Evolutionary conservation across 1,140 invertebrate genomes (phyloP), one percentile per base, ranked within the genome.

Genomic region (Argopecten irradians): DNA sequence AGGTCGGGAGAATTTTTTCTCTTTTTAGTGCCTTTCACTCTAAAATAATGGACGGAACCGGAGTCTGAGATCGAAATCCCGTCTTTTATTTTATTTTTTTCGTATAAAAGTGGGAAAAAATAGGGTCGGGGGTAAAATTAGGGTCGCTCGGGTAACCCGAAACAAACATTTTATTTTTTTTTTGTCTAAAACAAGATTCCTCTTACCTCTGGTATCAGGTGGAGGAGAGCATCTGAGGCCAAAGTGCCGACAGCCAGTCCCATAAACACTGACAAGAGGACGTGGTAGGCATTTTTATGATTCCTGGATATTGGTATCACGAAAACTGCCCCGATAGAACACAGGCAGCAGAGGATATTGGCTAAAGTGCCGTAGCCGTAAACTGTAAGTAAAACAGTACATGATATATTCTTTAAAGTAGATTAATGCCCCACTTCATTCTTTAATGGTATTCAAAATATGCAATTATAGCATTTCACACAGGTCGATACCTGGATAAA

Each of bases 351-450:
- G 9, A 90, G 22, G 11, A 87, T 43, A 34, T 90, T 90, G 3
- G 87, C 89, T 13, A 88, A 16, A 1, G 87, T 90, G 11, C 89
- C 89, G 82, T 88, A 90, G 5, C 89, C 89, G 82, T 90, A 90
- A n/a, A 88, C 89, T 90, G 8, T 36, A 87, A 84, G 11, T 39
- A 85, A 35, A 39, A 43, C 1, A 43, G 41, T 43, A 43, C 28
- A 71, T 8, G 28, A n/a, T 41, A 41, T 16, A 41, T 41, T 41
- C 16, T 9, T 41, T 41, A 41, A 41, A 41, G 16, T n/a, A n/a
- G n/a, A n/a, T n/a, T n/a, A n/a, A n/a, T n/a, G n/a, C n/a, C n/a
- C n/a, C n/a, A n/a, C n/a, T n/a, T 41, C 39, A 41, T 41, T 41
- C 39, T 41, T 41, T 41, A 41, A 41, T 39, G 36, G 36, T 13